Conservation (phyloP, 2,888 invertebrate genomes). For the Drepana falcataria region DNA sequence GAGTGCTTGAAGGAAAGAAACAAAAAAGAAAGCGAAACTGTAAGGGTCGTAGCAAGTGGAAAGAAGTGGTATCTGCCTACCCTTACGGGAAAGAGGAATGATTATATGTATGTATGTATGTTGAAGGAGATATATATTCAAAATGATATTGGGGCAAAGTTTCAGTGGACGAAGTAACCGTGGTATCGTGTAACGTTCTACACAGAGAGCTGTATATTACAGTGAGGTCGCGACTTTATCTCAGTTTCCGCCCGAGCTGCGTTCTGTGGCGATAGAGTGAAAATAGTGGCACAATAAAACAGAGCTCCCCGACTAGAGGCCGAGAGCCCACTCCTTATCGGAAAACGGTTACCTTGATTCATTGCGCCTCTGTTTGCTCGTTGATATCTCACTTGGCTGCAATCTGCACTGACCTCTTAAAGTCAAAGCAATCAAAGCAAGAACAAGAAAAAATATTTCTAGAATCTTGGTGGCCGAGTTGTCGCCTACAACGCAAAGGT, state of each 20-base stretch:
- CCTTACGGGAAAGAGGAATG: not conserved
- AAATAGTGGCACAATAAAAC: conserved; percentile 75
- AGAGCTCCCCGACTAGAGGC: conserved; percentile 49
- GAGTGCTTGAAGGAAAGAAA: too few species aligned
- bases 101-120: too few species aligned
- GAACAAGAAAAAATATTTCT: not conserved
- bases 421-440: conserved; percentile 1
- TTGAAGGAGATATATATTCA: not conserved
- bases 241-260: conserved; percentile 69
- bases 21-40: too few species aligned
- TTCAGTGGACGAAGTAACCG: not conserved
- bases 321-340: conserved; percentile 59
- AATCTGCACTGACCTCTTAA: conserved; percentile 14
- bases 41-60: too few species aligned
- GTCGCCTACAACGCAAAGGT: too few species aligned
- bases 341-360: conserved; percentile 72
- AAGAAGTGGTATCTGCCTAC: not conserved
- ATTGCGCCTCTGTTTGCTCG: conserved; percentile 62
- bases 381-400: conserved; percentile 37
- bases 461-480: too few species aligned
- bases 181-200: conserved; percentile 1
- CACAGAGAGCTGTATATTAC: conserved; percentile 56
- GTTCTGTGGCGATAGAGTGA: conserved; percentile 65
- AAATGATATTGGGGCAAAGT: not conserved
- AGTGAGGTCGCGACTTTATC: conserved; percentile 68